phyloP scores from a whole-genome alignment of 2,113 vertebrate genomes.

The Platichthys stellatus region DNA sequence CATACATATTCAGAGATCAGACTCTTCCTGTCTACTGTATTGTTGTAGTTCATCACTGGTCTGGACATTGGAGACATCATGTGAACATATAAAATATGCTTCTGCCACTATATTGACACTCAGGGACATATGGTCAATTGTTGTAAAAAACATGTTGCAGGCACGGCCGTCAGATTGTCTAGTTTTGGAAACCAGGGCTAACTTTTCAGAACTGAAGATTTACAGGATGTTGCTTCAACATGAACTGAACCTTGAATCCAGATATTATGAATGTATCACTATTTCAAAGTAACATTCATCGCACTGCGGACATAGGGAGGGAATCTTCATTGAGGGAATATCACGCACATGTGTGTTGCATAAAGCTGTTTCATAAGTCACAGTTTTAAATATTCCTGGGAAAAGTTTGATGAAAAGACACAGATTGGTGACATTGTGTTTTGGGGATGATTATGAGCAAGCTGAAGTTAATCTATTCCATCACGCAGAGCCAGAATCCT shows the following conservation, averaged over 20 bases:
- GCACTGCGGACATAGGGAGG: neutral
- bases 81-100: too few relatives aligned
- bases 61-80: too few relatives aligned
- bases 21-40: too few relatives aligned
- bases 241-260: neutral
- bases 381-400: constrained; percentile 6
- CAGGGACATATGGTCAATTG: too few relatives aligned
- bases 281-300: neutral
- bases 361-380: constrained; percentile 12
- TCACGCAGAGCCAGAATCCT: constrained; percentile 5
- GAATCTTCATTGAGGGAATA: neutral
- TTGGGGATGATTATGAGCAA: neutral
- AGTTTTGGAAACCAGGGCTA: too few relatives aligned
- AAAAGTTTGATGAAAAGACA: constrained; percentile 1
- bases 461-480: constrained; percentile 5
- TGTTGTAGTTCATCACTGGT: too few relatives aligned
- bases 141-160: too few relatives aligned
- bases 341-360: neutral
- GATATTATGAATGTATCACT: neutral
- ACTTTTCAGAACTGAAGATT: too few relatives aligned
- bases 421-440: neutral
- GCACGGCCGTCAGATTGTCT: too few relatives aligned
- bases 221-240: too few relatives aligned
- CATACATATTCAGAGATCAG: too few relatives aligned
- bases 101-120: too few relatives aligned